phyloP scores from a whole-genome alignment of 37 sponge, comb jelly and placozoan genomes.

The Beroe forskalii region DNA sequence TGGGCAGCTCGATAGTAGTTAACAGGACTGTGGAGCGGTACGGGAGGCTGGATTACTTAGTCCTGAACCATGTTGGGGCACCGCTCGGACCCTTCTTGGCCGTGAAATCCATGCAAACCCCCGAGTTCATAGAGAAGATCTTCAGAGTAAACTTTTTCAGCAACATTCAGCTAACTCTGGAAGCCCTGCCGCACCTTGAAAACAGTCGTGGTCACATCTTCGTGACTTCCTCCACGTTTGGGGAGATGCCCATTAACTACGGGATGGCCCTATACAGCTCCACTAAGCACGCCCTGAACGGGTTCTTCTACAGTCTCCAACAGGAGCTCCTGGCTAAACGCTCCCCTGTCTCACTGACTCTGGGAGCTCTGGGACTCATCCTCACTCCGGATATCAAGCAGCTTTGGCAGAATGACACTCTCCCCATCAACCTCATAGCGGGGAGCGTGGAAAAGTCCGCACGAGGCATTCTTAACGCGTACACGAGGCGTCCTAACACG shows the following conservation, averaged over 20 bases:
- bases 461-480: background rate
- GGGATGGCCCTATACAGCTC: background rate
- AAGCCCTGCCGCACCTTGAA: background rate
- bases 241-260: background rate
- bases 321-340: slow-evolving; percentile 27
- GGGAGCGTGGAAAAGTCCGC: slow-evolving; percentile 8
- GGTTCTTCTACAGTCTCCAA: slow-evolving; percentile 64
- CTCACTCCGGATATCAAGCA: background rate
- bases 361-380: slow-evolving; percentile 45
- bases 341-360: background rate
- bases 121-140: background rate
- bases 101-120: background rate
- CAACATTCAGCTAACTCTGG: slow-evolving; percentile 12
- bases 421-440: background rate
- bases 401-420: background rate
- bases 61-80: background rate
- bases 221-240: background rate
- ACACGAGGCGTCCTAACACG: background rate
- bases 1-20: background rate
- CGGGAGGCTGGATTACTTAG: slow-evolving; percentile 5
- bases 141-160: slow-evolving; percentile 51
- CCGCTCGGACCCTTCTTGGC: slow-evolving; percentile 40
- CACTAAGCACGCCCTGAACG: slow-evolving; percentile 36
- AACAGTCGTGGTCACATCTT: background rate
- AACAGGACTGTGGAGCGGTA: slow-evolving; percentile 5